A percentile compares a stretch with the other conserved stretches of the same genome.
These are phyloP conservation scores for Maconellicoccus hirsutus DNA, from an alignment of 1,140 invertebrate species.

Conservation along the genomic window DNA sequence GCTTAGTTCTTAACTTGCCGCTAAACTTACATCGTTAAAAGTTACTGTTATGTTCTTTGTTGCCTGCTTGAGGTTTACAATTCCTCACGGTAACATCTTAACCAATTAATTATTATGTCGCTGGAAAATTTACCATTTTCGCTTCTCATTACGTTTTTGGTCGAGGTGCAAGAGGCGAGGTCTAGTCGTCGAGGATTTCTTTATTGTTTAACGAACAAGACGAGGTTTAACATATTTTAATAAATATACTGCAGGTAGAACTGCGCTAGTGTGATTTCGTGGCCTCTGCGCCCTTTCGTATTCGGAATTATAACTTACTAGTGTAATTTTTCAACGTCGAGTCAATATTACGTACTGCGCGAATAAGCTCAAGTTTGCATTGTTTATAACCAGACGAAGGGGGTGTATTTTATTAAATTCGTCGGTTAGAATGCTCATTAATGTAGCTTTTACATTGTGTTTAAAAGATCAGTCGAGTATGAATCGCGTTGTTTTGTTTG, in stretches of 20 bases:
- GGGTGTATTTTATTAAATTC: too few species aligned
- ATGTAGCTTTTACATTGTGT: too few species aligned
- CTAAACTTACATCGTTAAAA: constrained; percentile 9
- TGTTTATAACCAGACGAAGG: too few species aligned
- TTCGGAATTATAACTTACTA: too few species aligned
- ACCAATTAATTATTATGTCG: constrained; percentile 9
- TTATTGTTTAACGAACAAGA: background rate
- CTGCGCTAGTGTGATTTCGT: too few species aligned
- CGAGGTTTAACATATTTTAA: background rate
- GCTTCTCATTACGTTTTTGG: background rate
- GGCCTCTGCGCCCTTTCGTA: too few species aligned
- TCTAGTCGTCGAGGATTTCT: background rate
- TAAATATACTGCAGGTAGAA: background rate
- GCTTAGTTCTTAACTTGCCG: background rate
- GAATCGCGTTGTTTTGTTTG: background rate
- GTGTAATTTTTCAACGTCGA: too few species aligned
- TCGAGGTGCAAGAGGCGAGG: background rate
- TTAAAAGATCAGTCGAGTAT: background rate
- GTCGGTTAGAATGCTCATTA: too few species aligned
- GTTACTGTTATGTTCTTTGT: constrained; percentile 9
- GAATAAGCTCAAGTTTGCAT: too few species aligned
- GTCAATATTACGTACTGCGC: too few species aligned
- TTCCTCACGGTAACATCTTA: constrained; percentile 7
- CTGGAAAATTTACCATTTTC: constrained; percentile 4
- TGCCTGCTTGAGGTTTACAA: constrained; percentile 1